Evolutionary conservation across 2,797 vertebrate species (phyloP).

Genomic region (Ambastaia sidthimunki): DNA sequence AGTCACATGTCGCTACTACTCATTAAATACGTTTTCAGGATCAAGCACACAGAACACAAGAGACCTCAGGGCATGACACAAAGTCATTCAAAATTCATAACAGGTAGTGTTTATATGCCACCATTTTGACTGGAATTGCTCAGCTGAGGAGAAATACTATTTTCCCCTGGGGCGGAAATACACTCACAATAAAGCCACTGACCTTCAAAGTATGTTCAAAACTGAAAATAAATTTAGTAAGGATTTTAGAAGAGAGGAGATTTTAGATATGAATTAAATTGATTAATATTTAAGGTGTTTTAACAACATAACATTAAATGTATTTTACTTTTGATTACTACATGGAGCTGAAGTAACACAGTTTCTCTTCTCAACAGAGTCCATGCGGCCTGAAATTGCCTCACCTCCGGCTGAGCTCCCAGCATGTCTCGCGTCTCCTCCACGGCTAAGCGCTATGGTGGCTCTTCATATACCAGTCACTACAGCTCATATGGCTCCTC

Average conservation of each 20-base stretch:
- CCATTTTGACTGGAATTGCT: constrained; percentile 20
- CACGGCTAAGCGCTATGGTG: constrained; percentile 89
- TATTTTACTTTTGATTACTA: not conserved
- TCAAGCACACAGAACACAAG: constrained; percentile 22
- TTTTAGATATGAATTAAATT: too few species aligned
- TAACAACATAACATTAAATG: not conserved
- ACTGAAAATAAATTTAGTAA: not conserved
- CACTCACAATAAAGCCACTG: not conserved
- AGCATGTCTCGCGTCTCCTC: constrained; percentile 94
- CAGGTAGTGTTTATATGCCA: constrained; percentile 3
- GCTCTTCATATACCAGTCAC: constrained; percentile 86
- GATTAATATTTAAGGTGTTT: too few species aligned
- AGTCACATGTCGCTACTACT: constrained; percentile 32
- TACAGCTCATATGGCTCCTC: constrained; percentile 88
- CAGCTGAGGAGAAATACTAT: not conserved
- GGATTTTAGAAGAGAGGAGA: not conserved
- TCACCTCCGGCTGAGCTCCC: constrained; percentile 77
- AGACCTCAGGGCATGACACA: constrained; percentile 30
- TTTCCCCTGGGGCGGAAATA: constrained; percentile 2
- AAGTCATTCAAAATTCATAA: constrained; percentile 37
- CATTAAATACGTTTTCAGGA: constrained; percentile 33
- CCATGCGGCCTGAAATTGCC: constrained; percentile 83
- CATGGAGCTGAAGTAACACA: not conserved
- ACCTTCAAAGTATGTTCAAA: not conserved
- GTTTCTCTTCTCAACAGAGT: constrained; percentile 70